Base-by-base conservation (phyloP, 1,140 invertebrate genomes). In the Lamellibrachia luymesi region DNA sequence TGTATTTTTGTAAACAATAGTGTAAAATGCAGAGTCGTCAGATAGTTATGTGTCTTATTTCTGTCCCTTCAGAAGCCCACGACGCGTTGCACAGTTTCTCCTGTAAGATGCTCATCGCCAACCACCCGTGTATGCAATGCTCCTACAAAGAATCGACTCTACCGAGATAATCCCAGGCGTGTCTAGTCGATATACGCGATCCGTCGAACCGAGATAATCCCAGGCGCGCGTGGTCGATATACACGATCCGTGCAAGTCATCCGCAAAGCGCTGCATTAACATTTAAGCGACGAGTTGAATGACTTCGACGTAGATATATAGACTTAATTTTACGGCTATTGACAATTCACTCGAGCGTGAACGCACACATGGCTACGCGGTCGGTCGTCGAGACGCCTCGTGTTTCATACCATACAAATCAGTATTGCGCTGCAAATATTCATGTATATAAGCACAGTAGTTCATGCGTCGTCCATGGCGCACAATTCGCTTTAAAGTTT, bases 11-110 rank as follows among this genome's bases (percentile, higher is more conserved):
- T 80, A 80, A 80, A 22, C 64, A 22, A 22, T 17, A 80, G 25
- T 22, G 64, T 22, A 10, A 80, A 80, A 4, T 17, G 25, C 13
- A 10, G 64, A 22, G 13, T 80, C 25, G 0, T 22, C 64, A 80
- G 64, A 22, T 17, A 80, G 13, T 80, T 10, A 80, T 22, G 64
- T 80, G 4, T 94, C 38, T 17, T 94, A 50, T 93, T 90, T 51
- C 94, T 95, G 80, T 93, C 38, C 0, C 38, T 94, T 6, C 95
- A 96, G 96, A 96, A 94, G 96, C 96, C 51, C 96, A 96, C 94
- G 95, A 96, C 93, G 96, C 96, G 13, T 94, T 96, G 4, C 95
- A 96, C 93, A 95, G 95, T 91, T 96, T 96, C 93, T 96, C 96
- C n/a, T 96, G 96, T 93, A 96, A 96, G 93, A 95, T 96, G 95